Evolutionary conservation across 2,888 invertebrate species (phyloP).

Genomic region (Uloborus plumipes): DNA sequence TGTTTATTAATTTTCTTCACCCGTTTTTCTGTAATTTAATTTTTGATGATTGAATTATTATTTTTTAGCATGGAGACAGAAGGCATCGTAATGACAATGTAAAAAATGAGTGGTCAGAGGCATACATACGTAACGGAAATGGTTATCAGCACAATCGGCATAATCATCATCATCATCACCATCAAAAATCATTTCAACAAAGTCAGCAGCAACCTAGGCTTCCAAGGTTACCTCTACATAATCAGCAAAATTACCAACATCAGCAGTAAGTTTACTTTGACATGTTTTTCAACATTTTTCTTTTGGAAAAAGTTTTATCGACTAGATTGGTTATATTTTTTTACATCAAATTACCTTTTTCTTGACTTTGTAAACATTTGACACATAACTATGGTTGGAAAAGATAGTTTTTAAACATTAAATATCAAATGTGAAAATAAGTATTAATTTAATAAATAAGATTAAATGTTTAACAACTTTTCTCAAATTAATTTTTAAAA

Average conservation of each 20-base stretch:
- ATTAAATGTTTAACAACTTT: no score
- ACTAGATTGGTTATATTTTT: no score
- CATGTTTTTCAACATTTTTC: neutral
- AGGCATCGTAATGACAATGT: conserved; percentile 37
- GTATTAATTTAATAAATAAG: no score
- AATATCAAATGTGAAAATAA: no score
- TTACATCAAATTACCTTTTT: no score
- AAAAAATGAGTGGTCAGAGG: conserved; percentile 47
- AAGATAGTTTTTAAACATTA: no score
- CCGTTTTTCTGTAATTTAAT: neutral
- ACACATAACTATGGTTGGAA: no score
- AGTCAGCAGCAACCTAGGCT: conserved; percentile 56
- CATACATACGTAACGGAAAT: conserved; percentile 46
- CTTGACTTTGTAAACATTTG: no score
- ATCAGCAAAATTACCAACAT: conserved; percentile 57
- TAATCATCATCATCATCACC: conserved; percentile 35
- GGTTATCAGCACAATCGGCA: conserved; percentile 52
- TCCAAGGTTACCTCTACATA: conserved; percentile 54
- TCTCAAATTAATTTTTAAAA: no score
- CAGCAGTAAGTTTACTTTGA: conserved; percentile 34
- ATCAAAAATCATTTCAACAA: conserved; percentile 35
- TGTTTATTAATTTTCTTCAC: conserved; percentile 1
- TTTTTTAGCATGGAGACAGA: conserved; percentile 43
- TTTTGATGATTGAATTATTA: neutral
- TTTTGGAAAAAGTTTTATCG: neutral